Evolutionary conservation across 2,888 invertebrate species (phyloP).

Genomic region (Eupithecia insigniata): DNA sequence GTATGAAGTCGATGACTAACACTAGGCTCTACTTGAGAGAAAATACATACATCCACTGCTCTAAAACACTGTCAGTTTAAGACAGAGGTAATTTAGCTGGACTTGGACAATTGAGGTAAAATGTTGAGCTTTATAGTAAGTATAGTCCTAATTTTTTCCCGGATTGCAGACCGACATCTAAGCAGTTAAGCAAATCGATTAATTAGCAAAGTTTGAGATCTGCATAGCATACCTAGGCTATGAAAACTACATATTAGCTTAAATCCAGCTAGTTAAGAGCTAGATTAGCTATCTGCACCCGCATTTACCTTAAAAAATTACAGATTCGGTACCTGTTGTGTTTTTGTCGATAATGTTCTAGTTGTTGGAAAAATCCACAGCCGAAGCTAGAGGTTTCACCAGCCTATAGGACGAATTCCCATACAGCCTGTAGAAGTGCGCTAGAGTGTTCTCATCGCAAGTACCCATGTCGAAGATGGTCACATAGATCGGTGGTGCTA

Average conservation of each 20-base stretch:
- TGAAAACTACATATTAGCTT: too few species aligned
- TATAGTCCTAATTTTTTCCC: too few species aligned
- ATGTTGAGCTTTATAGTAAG: too few species aligned
- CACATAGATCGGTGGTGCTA: slow-evolving; percentile 66
- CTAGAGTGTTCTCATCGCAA: slow-evolving; percentile 64
- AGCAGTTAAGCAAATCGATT: too few species aligned
- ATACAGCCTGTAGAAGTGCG: slow-evolving; percentile 56
- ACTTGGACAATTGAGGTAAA: too few species aligned
- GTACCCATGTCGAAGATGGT: slow-evolving; percentile 54
- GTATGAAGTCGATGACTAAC: too few species aligned
- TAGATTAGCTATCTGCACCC: not conserved
- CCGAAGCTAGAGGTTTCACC: not conserved
- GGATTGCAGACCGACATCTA: not conserved
- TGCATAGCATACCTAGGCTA: not conserved
- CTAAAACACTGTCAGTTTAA: not conserved
- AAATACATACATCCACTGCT: not conserved
- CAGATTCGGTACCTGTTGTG: not conserved
- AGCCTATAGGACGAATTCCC: not conserved
- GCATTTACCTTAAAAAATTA: not conserved
- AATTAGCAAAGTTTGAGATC: not conserved
- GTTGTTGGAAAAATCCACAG: not conserved
- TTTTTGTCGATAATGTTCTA: not conserved
- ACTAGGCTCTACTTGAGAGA: not conserved
- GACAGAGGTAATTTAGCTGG: too few species aligned
- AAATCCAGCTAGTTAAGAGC: not conserved